phyloP scores from a whole-genome alignment of 2,888 invertebrate species.

The Myopa tessellatipennis region DNA sequence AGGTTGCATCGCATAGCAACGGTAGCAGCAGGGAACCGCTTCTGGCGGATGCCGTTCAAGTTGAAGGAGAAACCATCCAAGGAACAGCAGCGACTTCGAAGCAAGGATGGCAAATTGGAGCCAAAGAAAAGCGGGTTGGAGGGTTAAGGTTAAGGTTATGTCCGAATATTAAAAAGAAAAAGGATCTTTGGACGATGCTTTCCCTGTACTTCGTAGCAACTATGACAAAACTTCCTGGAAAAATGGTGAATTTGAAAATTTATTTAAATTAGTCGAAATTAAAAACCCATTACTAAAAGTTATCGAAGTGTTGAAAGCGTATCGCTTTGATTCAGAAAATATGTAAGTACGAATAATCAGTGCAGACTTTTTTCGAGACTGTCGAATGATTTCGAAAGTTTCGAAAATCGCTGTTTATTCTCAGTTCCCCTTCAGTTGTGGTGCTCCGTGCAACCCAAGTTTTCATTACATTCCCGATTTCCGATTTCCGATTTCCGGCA shows the following conservation, averaged over 20 bases:
- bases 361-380: too few relatives aligned
- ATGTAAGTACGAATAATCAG: too few relatives aligned
- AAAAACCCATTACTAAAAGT: too few relatives aligned
- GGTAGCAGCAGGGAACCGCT: slow-evolving; percentile 9
- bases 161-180: neutral
- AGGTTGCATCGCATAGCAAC: slow-evolving; percentile 33
- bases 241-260: too few relatives aligned
- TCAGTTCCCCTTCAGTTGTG: neutral
- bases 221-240: neutral
- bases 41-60: slow-evolving; percentile 18
- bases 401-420: neutral
- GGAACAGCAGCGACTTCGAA: neutral
- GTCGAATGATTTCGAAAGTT: too few relatives aligned
- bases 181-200: too few relatives aligned
- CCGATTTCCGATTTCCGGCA: neutral
- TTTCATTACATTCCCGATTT: slow-evolving; percentile 1
- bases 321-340: too few relatives aligned
- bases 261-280: too few relatives aligned
- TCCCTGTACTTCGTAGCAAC: neutral
- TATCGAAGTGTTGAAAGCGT: too few relatives aligned
- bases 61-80: slow-evolving; percentile 29
- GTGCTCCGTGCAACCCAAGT: neutral
- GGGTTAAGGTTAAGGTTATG: neutral
- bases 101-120: neutral
- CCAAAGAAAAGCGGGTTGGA: neutral